phyloP scores from a whole-genome alignment of 2,113 vertebrate genomes.

The Odocoileus hemionus region DNA sequence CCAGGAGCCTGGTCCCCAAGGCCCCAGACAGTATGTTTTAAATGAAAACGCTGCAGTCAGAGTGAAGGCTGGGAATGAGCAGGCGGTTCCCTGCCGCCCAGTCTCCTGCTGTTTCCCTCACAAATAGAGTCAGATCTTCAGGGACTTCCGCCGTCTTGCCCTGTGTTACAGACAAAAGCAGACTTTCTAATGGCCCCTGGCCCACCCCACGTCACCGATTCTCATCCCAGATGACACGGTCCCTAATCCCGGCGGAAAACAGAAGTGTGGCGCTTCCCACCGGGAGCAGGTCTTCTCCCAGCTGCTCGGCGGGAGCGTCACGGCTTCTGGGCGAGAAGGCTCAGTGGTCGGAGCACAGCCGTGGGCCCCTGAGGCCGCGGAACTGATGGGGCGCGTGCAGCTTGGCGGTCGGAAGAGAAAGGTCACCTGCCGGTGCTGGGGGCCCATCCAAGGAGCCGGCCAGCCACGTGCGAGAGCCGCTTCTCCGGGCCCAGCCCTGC shows the following conservation, averaged over 20 bases:
- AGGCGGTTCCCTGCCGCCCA: not conserved
- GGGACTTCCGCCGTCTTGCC: not conserved
- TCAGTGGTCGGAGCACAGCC: accelerated
- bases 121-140: not conserved
- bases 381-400: accelerated
- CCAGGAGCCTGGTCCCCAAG: not conserved
- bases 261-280: not conserved
- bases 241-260: not conserved
- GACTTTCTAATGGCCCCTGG: not conserved
- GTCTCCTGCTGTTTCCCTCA: not conserved
- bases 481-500: not conserved
- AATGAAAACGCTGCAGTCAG: not conserved
- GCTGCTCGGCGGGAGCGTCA: not conserved
- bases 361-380: accelerated
- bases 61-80: not conserved
- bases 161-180: not conserved
- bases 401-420: not conserved
- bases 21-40: not conserved
- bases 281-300: not conserved
- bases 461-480: accelerated
- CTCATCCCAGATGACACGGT: not conserved
- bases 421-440: not conserved
- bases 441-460: not conserved
- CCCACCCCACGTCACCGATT: too few species aligned
- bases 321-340: not conserved